A percentile compares a stretch with the other conserved stretches of the same genome.
Conservation (phyloP, 2,888 invertebrate genomes). For the Nasonia oneida region DNA sequence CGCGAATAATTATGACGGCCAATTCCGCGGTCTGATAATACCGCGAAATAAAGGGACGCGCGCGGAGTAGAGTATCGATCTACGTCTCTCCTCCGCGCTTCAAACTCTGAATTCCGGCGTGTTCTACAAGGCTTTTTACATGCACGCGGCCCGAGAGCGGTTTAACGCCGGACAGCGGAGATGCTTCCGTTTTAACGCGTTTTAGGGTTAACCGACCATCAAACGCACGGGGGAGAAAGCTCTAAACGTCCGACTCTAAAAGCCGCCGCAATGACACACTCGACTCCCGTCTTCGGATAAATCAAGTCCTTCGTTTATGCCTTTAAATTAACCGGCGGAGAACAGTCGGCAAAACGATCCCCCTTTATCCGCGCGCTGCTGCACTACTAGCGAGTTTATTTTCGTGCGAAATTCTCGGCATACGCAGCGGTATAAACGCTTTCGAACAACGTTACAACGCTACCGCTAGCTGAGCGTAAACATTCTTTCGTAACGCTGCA, state of each 20-base stretch:
- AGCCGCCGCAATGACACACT: neutral
- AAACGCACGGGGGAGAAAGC: neutral
- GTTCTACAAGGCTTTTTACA: neutral
- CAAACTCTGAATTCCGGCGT: neutral
- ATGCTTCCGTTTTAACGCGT: slow-evolving; percentile 32
- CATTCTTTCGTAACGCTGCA: neutral
- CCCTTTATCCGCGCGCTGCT: neutral
- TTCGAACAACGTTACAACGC: neutral
- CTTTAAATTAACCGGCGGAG: neutral
- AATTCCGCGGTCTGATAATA: slow-evolving; percentile 49
- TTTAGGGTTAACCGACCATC: slow-evolving; percentile 30
- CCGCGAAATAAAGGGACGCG: slow-evolving; percentile 34
- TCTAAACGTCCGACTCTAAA: neutral
- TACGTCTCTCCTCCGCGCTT: neutral
- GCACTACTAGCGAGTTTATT: neutral
- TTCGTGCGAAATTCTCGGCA: neutral
- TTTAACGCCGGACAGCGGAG: neutral
- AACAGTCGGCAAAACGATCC: neutral
- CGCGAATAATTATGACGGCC: slow-evolving; percentile 53
- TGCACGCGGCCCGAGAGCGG: neutral
- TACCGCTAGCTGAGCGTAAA: neutral
- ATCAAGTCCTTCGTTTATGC: neutral
- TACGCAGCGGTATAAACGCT: neutral
- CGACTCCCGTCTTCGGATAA: neutral
- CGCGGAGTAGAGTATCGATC: neutral